These are phyloP conservation scores for Lepidocolaptes lacrymiger DNA, from an alignment of 2,797 vertebrate species.

Conservation along the genomic window DNA sequence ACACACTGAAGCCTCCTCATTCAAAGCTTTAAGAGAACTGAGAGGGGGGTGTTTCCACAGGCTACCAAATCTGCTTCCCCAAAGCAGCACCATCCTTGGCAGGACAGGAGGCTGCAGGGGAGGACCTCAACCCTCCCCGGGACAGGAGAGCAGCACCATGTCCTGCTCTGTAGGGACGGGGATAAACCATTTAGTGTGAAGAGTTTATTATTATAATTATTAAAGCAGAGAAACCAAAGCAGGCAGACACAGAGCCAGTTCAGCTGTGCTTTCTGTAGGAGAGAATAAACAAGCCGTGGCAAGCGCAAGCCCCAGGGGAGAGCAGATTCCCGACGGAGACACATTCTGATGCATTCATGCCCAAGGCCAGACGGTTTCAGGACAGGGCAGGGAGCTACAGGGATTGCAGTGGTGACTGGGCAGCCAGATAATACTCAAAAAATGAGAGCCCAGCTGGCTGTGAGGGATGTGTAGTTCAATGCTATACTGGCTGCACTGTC, in stretches of 20 bases:
- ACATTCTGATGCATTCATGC: neutral
- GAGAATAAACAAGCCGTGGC: slow-evolving; percentile 58
- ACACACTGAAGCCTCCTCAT: neutral
- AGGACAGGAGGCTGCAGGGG: neutral
- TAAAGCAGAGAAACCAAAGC: slow-evolving; percentile 35
- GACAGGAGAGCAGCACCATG: neutral
- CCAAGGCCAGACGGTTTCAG: neutral
- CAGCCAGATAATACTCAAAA: slow-evolving; percentile 11
- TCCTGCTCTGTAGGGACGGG: neutral
- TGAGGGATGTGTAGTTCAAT: fast-evolving
- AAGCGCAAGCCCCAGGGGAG: neutral
- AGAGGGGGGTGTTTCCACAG: fast-evolving
- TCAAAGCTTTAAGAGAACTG: neutral
- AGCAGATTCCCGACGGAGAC: neutral
- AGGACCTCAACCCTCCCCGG: neutral
- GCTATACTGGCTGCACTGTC: neutral
- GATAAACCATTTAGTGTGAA: slow-evolving; percentile 14
- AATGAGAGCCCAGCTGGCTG: neutral
- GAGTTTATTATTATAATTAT: slow-evolving; percentile 16
- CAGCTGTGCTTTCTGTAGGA: slow-evolving; percentile 46
- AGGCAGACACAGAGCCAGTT: slow-evolving; percentile 24
- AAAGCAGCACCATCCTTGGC: neutral
- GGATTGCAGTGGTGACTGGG: neutral
- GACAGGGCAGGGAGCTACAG: neutral
- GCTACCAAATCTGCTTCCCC: neutral